phyloP scores from a whole-genome alignment of 2,797 vertebrate genomes.

The Mastacembelus armatus region DNA sequence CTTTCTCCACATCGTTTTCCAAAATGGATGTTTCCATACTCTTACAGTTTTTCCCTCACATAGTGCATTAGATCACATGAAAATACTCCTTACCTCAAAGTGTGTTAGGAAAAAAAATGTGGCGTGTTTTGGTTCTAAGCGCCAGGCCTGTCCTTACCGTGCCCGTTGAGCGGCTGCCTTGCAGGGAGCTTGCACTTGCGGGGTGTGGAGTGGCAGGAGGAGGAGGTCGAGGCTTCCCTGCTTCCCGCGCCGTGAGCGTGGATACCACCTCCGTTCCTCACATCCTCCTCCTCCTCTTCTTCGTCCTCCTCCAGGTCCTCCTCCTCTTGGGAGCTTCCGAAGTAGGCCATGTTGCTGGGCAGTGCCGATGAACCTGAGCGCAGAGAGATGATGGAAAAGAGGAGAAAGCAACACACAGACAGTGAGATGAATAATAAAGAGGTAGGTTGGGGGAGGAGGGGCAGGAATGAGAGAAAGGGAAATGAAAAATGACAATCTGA shows the following conservation, averaged over 20 bases:
- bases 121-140: not conserved
- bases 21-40: conserved; percentile 9
- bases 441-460: not conserved
- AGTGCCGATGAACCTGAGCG: conserved; percentile 92
- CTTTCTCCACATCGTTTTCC: not conserved
- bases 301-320: conserved; percentile 92
- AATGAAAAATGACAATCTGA: conserved; percentile 8
- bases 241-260: conserved; percentile 73
- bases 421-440: conserved; percentile 34
- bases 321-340: conserved; percentile 98
- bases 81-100: conserved; percentile 7
- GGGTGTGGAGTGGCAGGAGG: conserved; percentile 97
- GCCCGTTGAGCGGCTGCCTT: conserved; percentile 90
- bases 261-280: conserved; percentile 74
- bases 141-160: conserved; percentile 80
- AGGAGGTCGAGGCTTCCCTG: conserved; percentile 71
- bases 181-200: conserved; percentile 92
- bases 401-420: not conserved
- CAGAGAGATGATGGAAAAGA: conserved; percentile 16
- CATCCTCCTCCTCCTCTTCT: conserved; percentile 86
- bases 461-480: not conserved
- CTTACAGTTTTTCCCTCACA: not conserved
- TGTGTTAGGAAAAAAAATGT: not conserved
- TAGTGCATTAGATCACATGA: conserved; percentile 5
- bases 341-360: conserved; percentile 96